Evolutionary conservation across 2,888 invertebrate genomes (phyloP).

Genomic region (Smittia sp.): DNA sequence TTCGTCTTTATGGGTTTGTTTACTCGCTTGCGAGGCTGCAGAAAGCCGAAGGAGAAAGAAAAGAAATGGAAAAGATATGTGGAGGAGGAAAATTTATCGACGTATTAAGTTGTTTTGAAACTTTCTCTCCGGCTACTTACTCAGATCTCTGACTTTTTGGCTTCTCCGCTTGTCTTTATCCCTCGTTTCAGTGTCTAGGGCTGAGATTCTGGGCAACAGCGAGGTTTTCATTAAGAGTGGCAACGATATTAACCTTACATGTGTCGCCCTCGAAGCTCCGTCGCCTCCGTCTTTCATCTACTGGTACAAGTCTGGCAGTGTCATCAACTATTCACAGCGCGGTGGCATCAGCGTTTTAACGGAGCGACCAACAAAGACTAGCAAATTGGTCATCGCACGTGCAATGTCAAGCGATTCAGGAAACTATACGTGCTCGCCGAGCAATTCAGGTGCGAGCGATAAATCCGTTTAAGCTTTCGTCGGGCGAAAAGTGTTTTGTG

Average conservation of each 20-base stretch:
- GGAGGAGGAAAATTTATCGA: constrained; percentile 26
- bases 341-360: constrained; percentile 85
- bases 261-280: constrained; percentile 73
- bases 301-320: constrained; percentile 80
- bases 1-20: constrained; percentile 33
- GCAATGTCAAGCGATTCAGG: constrained; percentile 82
- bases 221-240: constrained; percentile 86
- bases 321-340: constrained; percentile 80
- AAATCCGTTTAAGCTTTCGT: not conserved
- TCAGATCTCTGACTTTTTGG: constrained; percentile 5
- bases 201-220: constrained; percentile 80
- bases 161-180: not conserved
- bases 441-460: constrained; percentile 63
- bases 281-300: constrained; percentile 69
- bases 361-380: constrained; percentile 80
- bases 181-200: constrained; percentile 71
- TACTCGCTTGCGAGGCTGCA: not conserved
- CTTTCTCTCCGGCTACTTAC: not conserved
- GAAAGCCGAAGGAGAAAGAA: not conserved
- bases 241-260: constrained; percentile 88
- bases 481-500: not conserved
- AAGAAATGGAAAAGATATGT: not conserved
- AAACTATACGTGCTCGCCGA: constrained; percentile 87
- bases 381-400: constrained; percentile 79
- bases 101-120: constrained; percentile 39